Conservation (phyloP, 2,888 invertebrate species). For the Exephanes ischioxanthus region DNA sequence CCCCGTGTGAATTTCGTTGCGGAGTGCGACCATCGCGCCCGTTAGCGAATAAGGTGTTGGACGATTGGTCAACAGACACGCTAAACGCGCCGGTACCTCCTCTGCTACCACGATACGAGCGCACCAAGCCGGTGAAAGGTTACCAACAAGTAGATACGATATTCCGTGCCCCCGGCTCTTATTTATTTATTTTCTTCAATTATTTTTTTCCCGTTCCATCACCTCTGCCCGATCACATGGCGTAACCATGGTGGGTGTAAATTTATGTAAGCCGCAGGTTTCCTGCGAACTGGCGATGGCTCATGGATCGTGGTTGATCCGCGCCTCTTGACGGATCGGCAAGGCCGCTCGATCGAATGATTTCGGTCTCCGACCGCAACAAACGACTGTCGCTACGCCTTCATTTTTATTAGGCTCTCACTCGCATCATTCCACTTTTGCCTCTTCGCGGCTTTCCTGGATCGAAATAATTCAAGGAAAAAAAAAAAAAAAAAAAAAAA, state of each 20-base stretch:
- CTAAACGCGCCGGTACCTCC: constrained; percentile 40
- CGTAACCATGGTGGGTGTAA: constrained; percentile 73
- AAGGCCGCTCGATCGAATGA: constrained; percentile 50
- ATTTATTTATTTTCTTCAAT: constrained; percentile 29
- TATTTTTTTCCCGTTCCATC: constrained; percentile 26
- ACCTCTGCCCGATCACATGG: constrained; percentile 28
- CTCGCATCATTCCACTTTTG: constrained; percentile 17
- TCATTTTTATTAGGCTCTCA: constrained; percentile 19
- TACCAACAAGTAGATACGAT: constrained; percentile 70
- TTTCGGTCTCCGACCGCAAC: constrained; percentile 9
- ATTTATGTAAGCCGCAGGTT: constrained; percentile 70
- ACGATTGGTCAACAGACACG: constrained; percentile 72
- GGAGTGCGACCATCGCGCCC: constrained; percentile 29
- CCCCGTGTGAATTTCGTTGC: constrained; percentile 33
- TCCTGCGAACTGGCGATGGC: constrained; percentile 20
- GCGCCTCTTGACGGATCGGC: constrained; percentile 36
- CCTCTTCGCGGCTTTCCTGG: constrained; percentile 29
- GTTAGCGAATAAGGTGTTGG: constrained; percentile 70
- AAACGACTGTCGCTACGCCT: constrained; percentile 24
- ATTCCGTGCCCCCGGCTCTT: constrained; percentile 37
- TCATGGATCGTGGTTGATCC: constrained; percentile 7
- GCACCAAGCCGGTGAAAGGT: constrained; percentile 73
- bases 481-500: too few species aligned
- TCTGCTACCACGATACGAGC: constrained; percentile 33
- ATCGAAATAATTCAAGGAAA: too few species aligned